phyloP scores from a whole-genome alignment of 2,888 invertebrate species.

The Catocala sponsa region DNA sequence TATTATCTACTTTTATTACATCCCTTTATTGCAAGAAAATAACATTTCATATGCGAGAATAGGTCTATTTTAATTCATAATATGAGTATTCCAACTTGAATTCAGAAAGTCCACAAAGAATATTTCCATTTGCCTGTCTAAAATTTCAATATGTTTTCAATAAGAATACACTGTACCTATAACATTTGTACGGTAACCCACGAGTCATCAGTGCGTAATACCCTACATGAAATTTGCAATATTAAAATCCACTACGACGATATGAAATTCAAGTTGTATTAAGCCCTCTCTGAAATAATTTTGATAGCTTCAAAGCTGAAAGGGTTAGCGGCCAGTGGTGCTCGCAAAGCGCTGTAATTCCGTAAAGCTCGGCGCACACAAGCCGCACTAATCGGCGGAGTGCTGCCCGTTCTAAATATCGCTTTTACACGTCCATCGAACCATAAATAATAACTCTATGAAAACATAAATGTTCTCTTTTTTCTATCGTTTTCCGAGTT shows the following conservation, averaged over 20 bases:
- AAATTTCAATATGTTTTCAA: conserved; percentile 32
- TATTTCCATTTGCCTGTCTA: conserved; percentile 20
- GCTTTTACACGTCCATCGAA: conserved; percentile 85
- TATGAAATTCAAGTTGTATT: conserved; percentile 65
- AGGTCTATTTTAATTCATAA: conserved; percentile 5
- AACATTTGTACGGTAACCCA: conserved; percentile 34
- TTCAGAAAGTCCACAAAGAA: conserved; percentile 11
- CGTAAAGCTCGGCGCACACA: conserved; percentile 67
- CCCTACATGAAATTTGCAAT: conserved; percentile 52
- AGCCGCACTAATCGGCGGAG: conserved; percentile 84
- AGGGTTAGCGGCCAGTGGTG: conserved; percentile 71
- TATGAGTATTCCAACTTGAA: neutral
- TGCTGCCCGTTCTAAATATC: conserved; percentile 84
- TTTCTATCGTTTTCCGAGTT: conserved; percentile 86
- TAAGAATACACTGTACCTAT: conserved; percentile 37
- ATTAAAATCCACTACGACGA: conserved; percentile 58
- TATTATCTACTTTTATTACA: conserved; percentile 20
- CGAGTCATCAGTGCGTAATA: conserved; percentile 59
- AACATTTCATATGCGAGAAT: neutral
- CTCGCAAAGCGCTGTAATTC: conserved; percentile 68
- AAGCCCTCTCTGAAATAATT: conserved; percentile 77
- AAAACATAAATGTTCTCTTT: conserved; percentile 87
- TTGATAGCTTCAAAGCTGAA: conserved; percentile 82
- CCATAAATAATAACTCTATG: conserved; percentile 87
- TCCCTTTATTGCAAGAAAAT: neutral